These are phyloP conservation scores for Xylota segnis DNA, from an alignment of 2,888 invertebrate genomes.

Conservation along the genomic window DNA sequence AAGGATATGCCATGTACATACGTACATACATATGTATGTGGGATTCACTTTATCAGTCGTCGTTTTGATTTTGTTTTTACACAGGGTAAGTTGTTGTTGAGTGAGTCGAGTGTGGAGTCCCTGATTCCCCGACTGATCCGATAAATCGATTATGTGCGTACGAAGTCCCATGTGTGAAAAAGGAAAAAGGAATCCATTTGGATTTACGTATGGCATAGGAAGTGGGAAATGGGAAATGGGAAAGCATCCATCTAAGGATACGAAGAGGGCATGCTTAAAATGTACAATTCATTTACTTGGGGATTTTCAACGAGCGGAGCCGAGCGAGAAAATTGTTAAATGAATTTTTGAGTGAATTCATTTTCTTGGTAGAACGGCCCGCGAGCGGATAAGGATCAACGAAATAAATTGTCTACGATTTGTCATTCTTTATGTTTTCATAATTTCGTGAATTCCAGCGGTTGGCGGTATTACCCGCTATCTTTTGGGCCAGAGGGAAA, in stretches of 20 bases:
- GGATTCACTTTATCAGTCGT: constrained; percentile 27
- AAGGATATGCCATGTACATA: background rate
- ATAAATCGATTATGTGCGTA: constrained; percentile 64
- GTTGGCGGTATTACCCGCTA: background rate
- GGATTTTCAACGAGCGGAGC: constrained; percentile 24
- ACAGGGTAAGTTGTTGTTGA: constrained; percentile 17
- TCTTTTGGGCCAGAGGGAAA: background rate
- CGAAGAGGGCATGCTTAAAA: constrained; percentile 19
- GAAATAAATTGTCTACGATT: constrained; percentile 52
- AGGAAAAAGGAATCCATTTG: constrained; percentile 40
- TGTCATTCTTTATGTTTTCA: constrained; percentile 57
- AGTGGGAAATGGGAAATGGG: constrained; percentile 15
- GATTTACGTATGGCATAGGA: constrained; percentile 14
- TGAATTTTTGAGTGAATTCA: constrained; percentile 54
- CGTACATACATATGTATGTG: background rate
- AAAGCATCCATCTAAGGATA: constrained; percentile 18
- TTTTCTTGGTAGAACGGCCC: background rate
- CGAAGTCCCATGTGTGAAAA: constrained; percentile 29
- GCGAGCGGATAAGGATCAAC: constrained; percentile 30
- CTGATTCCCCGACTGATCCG: constrained; percentile 57
- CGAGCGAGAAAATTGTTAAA: constrained; percentile 33
- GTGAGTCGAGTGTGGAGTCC: constrained; percentile 18
- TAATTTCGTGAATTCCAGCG: constrained; percentile 43
- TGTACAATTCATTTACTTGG: constrained; percentile 51
- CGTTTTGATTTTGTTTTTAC: constrained; percentile 17